Evolutionary conservation across 2,888 invertebrate species (phyloP), one percentile per base, ranked within the genome.

Genomic region (Eristalinus sepulchralis): DNA sequence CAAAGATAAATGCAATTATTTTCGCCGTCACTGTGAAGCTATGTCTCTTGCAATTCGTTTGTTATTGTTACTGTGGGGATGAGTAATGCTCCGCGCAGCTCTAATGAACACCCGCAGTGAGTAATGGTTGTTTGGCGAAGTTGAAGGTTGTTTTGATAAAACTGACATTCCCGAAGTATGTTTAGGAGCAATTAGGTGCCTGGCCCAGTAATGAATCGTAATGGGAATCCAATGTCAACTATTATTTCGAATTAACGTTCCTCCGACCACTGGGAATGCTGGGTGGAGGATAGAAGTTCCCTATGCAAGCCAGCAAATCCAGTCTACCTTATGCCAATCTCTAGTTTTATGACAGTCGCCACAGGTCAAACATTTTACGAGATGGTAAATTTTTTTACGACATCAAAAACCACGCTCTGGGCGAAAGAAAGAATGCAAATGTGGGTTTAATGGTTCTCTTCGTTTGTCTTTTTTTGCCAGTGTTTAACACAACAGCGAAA

Each of bases 101-200:
- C 33, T 1, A 77, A 34, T 47, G 63, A 78, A 36, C 63, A 24
- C 36, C 70, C 78, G 70, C 70, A 70, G 75, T 75, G 81, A 84
- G 80, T 84, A 81, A 77, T 34, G 36, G 34, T 57, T 22, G 11
- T 39, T 31, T 64, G 10, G 24, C 53, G 33, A 64, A 59, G 64
- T 71, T 59, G 71, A 79, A 79, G 71, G 79, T 47, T 79, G 60
- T 66, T 78, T 39, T 66, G 36, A 84, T 76, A 67, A 68, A 68
- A 70, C 33, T 31, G 70, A 70, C 59, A 53, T 80, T 72, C 64
- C 53, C 77, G 68, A 77, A 76, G 80, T 66, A 62, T 34, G 62
- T 72, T 76, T 57, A 67, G 76, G 62, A 80, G 67, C 62, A 78
- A 78, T 71, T 63, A 78, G 62, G 24, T 55, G 39, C 9, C 20